Evolutionary conservation across 2,113 vertebrate genomes (phyloP).

Genomic region (Hydrolagus affinis): DNA sequence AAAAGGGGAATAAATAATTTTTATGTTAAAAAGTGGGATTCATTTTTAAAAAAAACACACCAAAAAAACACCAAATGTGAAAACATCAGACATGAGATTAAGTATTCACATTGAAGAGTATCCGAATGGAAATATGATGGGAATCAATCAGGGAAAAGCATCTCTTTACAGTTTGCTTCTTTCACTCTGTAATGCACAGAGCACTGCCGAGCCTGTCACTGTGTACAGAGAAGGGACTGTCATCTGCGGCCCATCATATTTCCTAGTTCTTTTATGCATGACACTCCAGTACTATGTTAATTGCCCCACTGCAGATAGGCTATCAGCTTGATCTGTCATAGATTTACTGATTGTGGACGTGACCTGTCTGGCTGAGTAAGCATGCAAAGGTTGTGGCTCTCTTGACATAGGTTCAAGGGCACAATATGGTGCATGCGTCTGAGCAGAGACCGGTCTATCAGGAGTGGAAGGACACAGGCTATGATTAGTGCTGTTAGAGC

Average conservation of each 20-base stretch:
- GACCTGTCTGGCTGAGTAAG: conserved; percentile 44
- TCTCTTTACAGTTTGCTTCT: conserved; percentile 30
- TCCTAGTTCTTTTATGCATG: conserved; percentile 38
- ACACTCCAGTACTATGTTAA: conserved; percentile 51
- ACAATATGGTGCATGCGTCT: conserved; percentile 55
- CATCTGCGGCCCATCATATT: conserved; percentile 45
- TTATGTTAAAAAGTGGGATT: too few relatives aligned
- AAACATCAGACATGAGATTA: background rate
- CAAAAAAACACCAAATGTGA: background rate
- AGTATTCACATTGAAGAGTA: background rate
- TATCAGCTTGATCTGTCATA: conserved; percentile 50
- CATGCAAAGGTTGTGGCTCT: conserved; percentile 43
- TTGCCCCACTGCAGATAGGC: conserved; percentile 47
- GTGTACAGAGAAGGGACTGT: conserved; percentile 42
- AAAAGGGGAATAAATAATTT: too few relatives aligned
- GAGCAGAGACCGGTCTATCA: conserved; percentile 70
- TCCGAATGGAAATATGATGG: background rate
- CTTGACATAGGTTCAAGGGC: conserved; percentile 67
- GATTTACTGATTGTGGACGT: conserved; percentile 45
- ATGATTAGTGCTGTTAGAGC: conserved; percentile 55
- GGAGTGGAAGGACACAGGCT: conserved; percentile 65
- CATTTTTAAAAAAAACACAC: background rate
- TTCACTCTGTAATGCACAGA: conserved; percentile 39
- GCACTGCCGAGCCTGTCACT: conserved; percentile 41
- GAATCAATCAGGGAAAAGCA: conserved; percentile 6